These are phyloP conservation scores for Chaenogobius annularis DNA, from an alignment of 2,113 vertebrate genomes.

Conservation along the genomic window DNA sequence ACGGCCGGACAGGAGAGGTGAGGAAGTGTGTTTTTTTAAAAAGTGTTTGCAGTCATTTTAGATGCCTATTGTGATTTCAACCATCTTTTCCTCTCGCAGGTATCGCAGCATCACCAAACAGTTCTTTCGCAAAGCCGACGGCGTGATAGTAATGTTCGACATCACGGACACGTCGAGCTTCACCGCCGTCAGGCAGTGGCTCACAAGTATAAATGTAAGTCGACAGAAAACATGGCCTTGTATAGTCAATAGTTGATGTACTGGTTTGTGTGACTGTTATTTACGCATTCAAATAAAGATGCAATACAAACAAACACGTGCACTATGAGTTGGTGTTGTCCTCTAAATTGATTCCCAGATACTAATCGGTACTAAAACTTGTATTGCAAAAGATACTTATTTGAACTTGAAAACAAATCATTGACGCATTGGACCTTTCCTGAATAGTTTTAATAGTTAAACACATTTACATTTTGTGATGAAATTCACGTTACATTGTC, in stretches of 20 bases:
- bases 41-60: not conserved
- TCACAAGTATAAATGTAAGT: conserved; percentile 87
- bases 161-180: conserved; percentile 85
- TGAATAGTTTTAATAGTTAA: too few relatives aligned
- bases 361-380: too few relatives aligned
- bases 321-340: too few relatives aligned
- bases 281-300: not conserved
- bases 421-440: too few relatives aligned
- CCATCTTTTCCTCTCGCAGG: conserved; percentile 58
- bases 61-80: not conserved
- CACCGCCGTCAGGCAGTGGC: conserved; percentile 86
- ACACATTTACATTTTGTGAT: too few relatives aligned
- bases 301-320: too few relatives aligned
- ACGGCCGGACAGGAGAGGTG: conserved; percentile 92
- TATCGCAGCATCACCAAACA: conserved; percentile 94
- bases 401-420: too few relatives aligned
- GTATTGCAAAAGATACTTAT: too few relatives aligned
- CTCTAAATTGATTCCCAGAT: too few relatives aligned
- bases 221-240: not conserved
- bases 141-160: conserved; percentile 90
- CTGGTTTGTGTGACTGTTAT: not conserved
- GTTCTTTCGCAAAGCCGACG: conserved; percentile 93
- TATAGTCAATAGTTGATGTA: not conserved
- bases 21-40: not conserved
- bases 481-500: too few relatives aligned